Evolutionary conservation across 2,888 invertebrate genomes (phyloP), one percentile per base, ranked within the genome.

Genomic region (Bunonema sp.): DNA sequence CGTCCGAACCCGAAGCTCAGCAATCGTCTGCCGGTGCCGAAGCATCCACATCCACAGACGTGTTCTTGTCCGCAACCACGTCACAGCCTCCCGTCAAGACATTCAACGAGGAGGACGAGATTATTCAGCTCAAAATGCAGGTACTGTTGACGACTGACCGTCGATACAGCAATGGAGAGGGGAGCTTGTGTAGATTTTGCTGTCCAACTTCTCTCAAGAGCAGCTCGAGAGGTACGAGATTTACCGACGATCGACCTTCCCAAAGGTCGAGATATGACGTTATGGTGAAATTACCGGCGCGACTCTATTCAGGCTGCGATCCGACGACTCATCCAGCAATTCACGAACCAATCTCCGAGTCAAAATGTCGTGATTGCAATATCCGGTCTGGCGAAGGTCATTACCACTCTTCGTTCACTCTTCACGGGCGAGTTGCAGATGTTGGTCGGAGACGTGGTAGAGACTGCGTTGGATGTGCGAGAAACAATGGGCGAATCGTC

Each of bases 351-450:
- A n/a, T n/a, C n/a, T n/a, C n/a, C n/a, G n/a, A n/a, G n/a, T n/a
- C 93, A 93, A 69, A 93, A 93, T 76, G 93, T 93, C 35, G 91
- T 97, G 0, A 97, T 99, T 61, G 93, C 97, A 1, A 91, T 99
- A 85, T 86, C 97, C 15, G 97, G 97, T 18, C 89, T 93, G 61
- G 86, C 93, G 1, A 97, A 97, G 54, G 52, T 52, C 15, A 21
- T 21, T 31, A 5, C 15, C 12, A 10, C 28, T 26, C 8, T n/a
- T n/a, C n/a, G n/a, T n/a, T n/a, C n/a, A n/a, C n/a, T n/a, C n/a
- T n/a, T n/a, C n/a, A n/a, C n/a, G n/a, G n/a, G n/a, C n/a, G 19
- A 28, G 2, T 35, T 41, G 33, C 15, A 47, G 49, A 91, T 99
- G 0, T 97, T 91, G 75, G 88, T 91, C 10, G 97, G 93, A 18